Evolutionary conservation across 2,113 vertebrate species (phyloP), one percentile per base, ranked within the genome.

Genomic region (Piaya cayana): DNA sequence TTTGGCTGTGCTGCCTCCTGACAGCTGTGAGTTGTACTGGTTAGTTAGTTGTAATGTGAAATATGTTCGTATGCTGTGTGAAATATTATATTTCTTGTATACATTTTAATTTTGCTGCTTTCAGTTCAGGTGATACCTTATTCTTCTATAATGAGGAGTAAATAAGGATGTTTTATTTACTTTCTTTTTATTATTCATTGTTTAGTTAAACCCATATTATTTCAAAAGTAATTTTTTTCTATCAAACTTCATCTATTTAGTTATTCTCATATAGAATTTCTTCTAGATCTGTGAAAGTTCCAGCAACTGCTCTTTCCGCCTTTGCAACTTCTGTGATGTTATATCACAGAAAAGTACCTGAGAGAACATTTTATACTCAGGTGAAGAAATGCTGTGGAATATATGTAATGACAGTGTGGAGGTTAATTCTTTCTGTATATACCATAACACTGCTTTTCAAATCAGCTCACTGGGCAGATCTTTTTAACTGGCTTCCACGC

Each of bases 21-120:
- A 75, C 92, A 95, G 82, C 93, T 93, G 76, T 71, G 82, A 86
- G 64, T 71, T 90, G 69, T 59, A 42, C 39, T 74, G 52, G 55
- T 92, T 95, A 81, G 93, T 94, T 92, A 77, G 62, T 30, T 87
- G 43, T 90, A 90, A 88, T 64, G 52, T 93, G 90, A 94, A 94
- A 88, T 94, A 93, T 82, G 37, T 80, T 90, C 71, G 79, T 60
- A 12, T 0, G 0, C 49, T 45, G 1, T 29, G 36, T 82, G 78
- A 82, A 84, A 79, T 89, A 76, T 14, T 64, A 11, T 30, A 64
- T 71, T 86, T 37, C 68, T 75, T 92, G 60, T 86, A 67, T 85
- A 85, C 1, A 62, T 82, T 92, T 85, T 70, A 67, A 67, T 88
- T 92, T 72, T 88, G 59, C 59, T 91, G 42, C 47, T 86, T 88